phyloP scores from a whole-genome alignment of 30 jellyfish, hydroid and myxozoan species.

The Aurelia aurita complex sp. Pacific region DNA sequence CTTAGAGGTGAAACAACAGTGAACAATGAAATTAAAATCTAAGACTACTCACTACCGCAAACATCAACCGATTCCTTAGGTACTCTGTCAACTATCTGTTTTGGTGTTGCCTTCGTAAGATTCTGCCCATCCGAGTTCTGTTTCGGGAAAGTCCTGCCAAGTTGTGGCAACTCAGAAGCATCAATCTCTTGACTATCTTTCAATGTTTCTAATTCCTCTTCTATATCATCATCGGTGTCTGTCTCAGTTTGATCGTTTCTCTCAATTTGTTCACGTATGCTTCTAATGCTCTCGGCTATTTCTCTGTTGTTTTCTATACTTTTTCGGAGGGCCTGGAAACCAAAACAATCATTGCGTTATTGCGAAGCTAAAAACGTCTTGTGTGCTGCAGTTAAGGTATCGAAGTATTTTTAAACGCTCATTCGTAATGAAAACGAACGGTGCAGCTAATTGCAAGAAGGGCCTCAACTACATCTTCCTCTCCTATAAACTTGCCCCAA shows the following conservation, averaged over 20 bases:
- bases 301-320: slow-evolving; percentile 82
- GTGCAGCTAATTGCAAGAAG: too few relatives aligned
- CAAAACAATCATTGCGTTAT: neutral
- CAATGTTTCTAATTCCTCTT: slow-evolving; percentile 53
- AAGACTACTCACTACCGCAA: slow-evolving; percentile 4
- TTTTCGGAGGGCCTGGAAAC: slow-evolving; percentile 78
- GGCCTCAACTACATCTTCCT: too few relatives aligned
- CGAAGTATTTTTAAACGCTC: too few relatives aligned
- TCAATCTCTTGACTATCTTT: slow-evolving; percentile 43
- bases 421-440: too few relatives aligned
- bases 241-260: slow-evolving; percentile 25
- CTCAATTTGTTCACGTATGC: slow-evolving; percentile 36
- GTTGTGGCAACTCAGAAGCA: slow-evolving; percentile 51
- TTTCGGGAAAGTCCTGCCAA: slow-evolving; percentile 54
- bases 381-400: too few relatives aligned
- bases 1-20: neutral
- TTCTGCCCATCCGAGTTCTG: neutral
- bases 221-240: slow-evolving; percentile 66
- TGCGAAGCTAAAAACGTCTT: too few relatives aligned
- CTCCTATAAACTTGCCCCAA: too few relatives aligned
- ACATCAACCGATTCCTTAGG: neutral
- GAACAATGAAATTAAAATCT: neutral
- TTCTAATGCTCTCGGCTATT: slow-evolving; percentile 72
- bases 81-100: neutral
- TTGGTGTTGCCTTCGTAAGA: neutral